phyloP scores from a whole-genome alignment of 2,888 invertebrate species.

The Ashinkailepas kermadecensis region DNA sequence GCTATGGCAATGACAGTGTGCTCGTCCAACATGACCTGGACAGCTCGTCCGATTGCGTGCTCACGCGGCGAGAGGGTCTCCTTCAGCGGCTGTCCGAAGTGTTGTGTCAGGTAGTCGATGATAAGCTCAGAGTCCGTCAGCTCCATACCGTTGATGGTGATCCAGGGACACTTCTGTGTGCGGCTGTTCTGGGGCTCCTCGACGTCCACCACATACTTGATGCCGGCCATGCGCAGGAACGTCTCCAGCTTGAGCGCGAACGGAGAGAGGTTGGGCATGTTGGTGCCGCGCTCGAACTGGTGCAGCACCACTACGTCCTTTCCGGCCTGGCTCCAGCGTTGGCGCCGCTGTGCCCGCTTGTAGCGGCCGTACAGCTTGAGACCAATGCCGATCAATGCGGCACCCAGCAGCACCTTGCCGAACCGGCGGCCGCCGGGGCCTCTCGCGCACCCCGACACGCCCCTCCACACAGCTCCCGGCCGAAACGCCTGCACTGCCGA shows the following conservation, averaged over 20 bases:
- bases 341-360: not conserved
- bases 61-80: conserved; percentile 36
- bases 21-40: conserved; percentile 42
- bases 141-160: conserved; percentile 40
- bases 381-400: not conserved
- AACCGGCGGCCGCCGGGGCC: too few species aligned
- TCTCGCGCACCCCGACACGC: conserved; percentile 26
- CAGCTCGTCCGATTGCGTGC: conserved; percentile 39
- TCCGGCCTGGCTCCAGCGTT: conserved; percentile 17
- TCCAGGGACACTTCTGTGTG: conserved; percentile 42
- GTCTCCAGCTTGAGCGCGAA: conserved; percentile 15
- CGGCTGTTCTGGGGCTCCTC: conserved; percentile 38
- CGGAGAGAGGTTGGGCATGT: conserved; percentile 12
- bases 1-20: conserved; percentile 34
- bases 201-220: conserved; percentile 16
- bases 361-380: not conserved
- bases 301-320: conserved; percentile 21
- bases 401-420: too few species aligned
- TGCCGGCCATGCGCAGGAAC: conserved; percentile 19
- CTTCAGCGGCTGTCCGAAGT: conserved; percentile 37
- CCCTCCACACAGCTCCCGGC: conserved; percentile 23
- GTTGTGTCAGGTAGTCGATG: conserved; percentile 40
- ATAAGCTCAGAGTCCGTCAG: conserved; percentile 42
- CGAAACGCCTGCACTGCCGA: too few species aligned
- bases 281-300: conserved; percentile 16